phyloP scores from a whole-genome alignment of 2,888 invertebrate species.

The Scrobipalpa costella region DNA sequence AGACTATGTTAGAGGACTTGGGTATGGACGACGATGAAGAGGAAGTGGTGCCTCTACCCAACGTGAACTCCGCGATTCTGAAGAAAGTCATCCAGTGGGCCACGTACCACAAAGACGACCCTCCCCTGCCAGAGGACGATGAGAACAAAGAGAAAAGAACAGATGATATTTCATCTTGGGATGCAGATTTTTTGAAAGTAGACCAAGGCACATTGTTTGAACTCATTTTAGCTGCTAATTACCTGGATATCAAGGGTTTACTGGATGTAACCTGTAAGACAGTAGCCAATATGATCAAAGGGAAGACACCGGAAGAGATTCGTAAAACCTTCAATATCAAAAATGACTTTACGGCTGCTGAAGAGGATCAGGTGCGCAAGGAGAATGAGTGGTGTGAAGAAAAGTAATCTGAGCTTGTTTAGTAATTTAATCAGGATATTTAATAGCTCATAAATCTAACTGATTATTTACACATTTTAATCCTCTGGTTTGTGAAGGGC shows the following conservation, averaged over 20 bases:
- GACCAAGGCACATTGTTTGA: constrained; percentile 98
- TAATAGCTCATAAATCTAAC: constrained; percentile 22
- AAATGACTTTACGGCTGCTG: constrained; percentile 96
- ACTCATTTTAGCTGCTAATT: constrained; percentile 97
- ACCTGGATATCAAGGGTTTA: constrained; percentile 96
- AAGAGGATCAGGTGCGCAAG: constrained; percentile 98
- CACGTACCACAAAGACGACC: constrained; percentile 96
- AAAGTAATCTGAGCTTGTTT: constrained; percentile 74
- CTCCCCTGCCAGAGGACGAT: constrained; percentile 97
- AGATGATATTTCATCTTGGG: constrained; percentile 99
- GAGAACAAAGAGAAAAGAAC: constrained; percentile 99
- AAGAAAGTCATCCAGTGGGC: constrained; percentile 97
- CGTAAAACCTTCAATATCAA: constrained; percentile 98
- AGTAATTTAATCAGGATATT: not conserved
- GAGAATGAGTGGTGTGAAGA: constrained; percentile 98
- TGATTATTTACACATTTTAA: not conserved
- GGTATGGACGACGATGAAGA: constrained; percentile 96
- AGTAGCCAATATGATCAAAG: constrained; percentile 99
- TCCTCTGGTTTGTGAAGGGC: not conserved
- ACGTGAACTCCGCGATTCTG: constrained; percentile 97
- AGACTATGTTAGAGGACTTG: constrained; percentile 98
- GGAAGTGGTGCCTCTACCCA: constrained; percentile 97
- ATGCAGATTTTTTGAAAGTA: constrained; percentile 99
- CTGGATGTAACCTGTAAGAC: constrained; percentile 99
- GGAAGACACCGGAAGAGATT: constrained; percentile 98